Percentiles rank a stretch among this genome's conserved stretches.
Evolutionary conservation across 2,797 vertebrate genomes (phyloP).

Genomic region (Xyrichtys novacula): DNA sequence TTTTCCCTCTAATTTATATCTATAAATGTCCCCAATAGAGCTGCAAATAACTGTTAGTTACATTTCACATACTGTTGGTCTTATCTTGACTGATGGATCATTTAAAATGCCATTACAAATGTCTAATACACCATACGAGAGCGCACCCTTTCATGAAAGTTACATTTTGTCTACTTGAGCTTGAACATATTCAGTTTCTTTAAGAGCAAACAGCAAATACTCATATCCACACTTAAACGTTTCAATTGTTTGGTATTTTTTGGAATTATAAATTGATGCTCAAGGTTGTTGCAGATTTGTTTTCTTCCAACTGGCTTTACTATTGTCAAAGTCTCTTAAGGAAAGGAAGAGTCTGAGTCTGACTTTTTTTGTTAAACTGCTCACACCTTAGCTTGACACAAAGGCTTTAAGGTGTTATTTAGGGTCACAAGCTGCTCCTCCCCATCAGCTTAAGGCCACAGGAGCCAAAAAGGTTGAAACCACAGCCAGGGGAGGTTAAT

Average conservation of each 20-base stretch:
- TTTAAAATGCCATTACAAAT: neutral
- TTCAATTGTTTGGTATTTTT: neutral
- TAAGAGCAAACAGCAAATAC: neutral
- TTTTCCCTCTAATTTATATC: neutral
- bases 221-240: neutral
- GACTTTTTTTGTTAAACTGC: neutral
- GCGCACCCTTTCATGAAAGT: too few species aligned
- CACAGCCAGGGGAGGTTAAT: neutral
- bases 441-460: neutral
- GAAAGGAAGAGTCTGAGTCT: neutral
- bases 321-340: neutral
- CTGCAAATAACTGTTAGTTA: neutral
- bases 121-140: neutral
- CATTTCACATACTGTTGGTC: neutral
- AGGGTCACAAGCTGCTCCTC: conserved; percentile 2
- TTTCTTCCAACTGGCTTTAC: neutral
- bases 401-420: neutral
- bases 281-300: neutral
- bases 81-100: neutral
- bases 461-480: neutral
- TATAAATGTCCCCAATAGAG: neutral
- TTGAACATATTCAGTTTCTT: neutral
- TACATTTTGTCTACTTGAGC: neutral
- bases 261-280: neutral
- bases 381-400: neutral